A percentile compares a stretch with the other conserved stretches of the same genome.
Evolutionary conservation across 2,113 vertebrate species (phyloP).

Genomic region (Indicator maculatus): DNA sequence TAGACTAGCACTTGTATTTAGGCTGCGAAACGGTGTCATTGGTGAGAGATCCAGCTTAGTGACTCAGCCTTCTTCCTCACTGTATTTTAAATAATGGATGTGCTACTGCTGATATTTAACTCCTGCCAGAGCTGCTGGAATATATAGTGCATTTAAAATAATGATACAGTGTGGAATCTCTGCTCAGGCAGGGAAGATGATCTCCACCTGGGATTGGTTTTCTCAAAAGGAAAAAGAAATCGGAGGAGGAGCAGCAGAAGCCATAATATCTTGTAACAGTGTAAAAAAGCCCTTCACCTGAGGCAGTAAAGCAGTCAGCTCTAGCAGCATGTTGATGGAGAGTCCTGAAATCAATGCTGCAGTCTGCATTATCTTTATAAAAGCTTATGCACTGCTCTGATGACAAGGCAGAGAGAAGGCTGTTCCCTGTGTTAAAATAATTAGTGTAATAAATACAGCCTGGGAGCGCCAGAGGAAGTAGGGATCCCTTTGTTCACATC

Average conservation of each 20-base stretch:
- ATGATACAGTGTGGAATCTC: neutral
- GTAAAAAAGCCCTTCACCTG: conserved; percentile 9
- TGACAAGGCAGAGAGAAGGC: conserved; percentile 3
- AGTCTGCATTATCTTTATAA: neutral
- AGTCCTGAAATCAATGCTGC: conserved; percentile 1
- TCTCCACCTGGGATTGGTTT: neutral
- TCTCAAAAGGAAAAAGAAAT: conserved; percentile 1
- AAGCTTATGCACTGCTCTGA: neutral
- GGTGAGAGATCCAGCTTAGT: neutral
- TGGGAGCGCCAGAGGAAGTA: neutral
- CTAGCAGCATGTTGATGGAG: neutral
- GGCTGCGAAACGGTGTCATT: conserved; percentile 3
- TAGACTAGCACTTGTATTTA: neutral
- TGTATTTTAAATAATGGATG: conserved; percentile 16
- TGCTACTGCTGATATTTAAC: conserved; percentile 1
- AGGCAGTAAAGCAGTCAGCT: neutral
- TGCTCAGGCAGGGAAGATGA: neutral
- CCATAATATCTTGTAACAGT: neutral
- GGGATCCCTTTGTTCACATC: conserved; percentile 35
- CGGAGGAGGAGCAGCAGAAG: neutral
- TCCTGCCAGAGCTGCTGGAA: conserved; percentile 17
- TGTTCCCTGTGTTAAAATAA: conserved; percentile 30
- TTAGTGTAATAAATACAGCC: conserved; percentile 46
- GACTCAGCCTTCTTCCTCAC: conserved; percentile 29
- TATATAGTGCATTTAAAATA: neutral